Evolutionary conservation across 92 coral and sea anemone species (phyloP).

Genomic region (Parazoanthus swiftii): DNA sequence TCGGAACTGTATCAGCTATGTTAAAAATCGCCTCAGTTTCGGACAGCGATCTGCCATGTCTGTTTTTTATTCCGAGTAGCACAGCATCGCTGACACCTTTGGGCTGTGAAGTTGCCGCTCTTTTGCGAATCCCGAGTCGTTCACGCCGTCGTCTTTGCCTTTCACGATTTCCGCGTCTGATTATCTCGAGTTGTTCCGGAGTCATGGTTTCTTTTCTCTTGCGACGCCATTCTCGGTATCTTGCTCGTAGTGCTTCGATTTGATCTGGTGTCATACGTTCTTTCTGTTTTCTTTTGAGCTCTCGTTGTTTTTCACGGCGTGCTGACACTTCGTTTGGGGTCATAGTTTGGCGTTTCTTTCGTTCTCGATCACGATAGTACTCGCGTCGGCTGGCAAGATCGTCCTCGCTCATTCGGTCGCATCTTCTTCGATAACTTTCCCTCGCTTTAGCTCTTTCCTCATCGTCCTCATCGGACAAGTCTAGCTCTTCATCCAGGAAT

Average conservation of each 20-base stretch:
- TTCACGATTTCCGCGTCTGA: constrained; percentile 90
- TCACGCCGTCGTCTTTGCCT: constrained; percentile 94
- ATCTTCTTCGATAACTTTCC: constrained; percentile 45
- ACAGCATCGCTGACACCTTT: constrained; percentile 84
- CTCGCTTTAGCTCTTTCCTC: constrained; percentile 64
- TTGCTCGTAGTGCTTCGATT: constrained; percentile 86
- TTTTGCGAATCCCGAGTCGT: constrained; percentile 86
- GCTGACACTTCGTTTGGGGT: constrained; percentile 78
- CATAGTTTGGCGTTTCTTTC: constrained; percentile 64
- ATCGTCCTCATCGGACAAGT: constrained; percentile 41
- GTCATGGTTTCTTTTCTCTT: constrained; percentile 93
- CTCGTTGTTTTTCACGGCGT: constrained; percentile 89
- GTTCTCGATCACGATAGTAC: constrained; percentile 59
- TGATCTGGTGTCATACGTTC: constrained; percentile 91
- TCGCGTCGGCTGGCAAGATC: constrained; percentile 65
- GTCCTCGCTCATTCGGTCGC: constrained; percentile 61
- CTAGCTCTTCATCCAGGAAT: constrained; percentile 41
- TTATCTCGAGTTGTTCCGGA: constrained; percentile 86
- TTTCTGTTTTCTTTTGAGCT: constrained; percentile 83
- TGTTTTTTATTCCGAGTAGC: constrained; percentile 73
- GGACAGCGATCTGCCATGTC: constrained; percentile 61
- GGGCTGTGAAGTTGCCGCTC: constrained; percentile 65
- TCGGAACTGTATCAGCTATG: constrained; percentile 8
- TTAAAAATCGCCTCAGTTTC: constrained; percentile 43
- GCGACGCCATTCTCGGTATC: constrained; percentile 92